Percentiles rank a stretch among this genome's conserved stretches.
phyloP scores from a whole-genome alignment of 2,888 invertebrate species.

The Phaonia tiefii region DNA sequence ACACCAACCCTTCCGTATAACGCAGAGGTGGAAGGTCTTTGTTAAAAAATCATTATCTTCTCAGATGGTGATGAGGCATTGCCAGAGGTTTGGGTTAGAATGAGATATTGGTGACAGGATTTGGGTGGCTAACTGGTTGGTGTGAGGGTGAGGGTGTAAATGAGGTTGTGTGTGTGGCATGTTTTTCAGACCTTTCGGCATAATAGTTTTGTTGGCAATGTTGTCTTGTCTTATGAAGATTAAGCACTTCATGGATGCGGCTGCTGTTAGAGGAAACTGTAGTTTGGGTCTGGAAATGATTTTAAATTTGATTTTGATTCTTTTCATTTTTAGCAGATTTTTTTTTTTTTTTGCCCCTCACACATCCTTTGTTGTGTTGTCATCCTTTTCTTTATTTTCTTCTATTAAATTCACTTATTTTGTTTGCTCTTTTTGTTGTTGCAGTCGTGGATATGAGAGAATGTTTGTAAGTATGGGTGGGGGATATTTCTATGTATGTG shows the following conservation, averaged over 20 bases:
- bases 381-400: constrained; percentile 28
- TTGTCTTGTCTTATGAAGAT: constrained; percentile 62
- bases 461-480: not conserved
- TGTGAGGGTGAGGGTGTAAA: constrained; percentile 49
- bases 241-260: constrained; percentile 61
- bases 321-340: constrained; percentile 52
- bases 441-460: not conserved
- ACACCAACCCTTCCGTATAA: constrained; percentile 70
- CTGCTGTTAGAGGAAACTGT: constrained; percentile 61
- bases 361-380: not conserved
- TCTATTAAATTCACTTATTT: constrained; percentile 64
- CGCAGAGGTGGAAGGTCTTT: not conserved
- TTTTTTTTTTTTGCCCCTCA: not conserved
- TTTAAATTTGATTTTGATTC: constrained; percentile 69
- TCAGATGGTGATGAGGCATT: constrained; percentile 34
- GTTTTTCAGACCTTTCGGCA: constrained; percentile 64
- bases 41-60: constrained; percentile 36
- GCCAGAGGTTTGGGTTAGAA: not conserved
- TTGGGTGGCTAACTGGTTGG: constrained; percentile 9
- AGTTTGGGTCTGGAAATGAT: constrained; percentile 69
- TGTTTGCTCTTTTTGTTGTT: constrained; percentile 56
- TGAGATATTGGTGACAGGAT: not conserved
- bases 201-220: constrained; percentile 65
- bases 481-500: constrained; percentile 11
- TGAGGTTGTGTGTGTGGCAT: constrained; percentile 62